These are phyloP conservation scores for Sebastes iracundus DNA, from an alignment of 2,797 vertebrate species.

Conservation along the genomic window DNA sequence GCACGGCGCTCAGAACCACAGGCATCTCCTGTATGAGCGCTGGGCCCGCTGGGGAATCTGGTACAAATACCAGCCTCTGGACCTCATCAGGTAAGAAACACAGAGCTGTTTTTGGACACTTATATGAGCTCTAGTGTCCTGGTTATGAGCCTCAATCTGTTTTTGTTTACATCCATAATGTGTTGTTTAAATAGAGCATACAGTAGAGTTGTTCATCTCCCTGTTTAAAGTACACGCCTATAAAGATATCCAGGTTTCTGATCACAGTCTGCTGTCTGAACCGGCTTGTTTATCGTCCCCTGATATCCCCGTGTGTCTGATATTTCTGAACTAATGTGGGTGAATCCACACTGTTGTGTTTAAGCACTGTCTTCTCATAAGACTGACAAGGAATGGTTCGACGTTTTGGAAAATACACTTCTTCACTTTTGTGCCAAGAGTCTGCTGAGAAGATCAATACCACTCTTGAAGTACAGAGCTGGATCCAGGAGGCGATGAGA, in stretches of 20 bases:
- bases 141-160: neutral
- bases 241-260: neutral
- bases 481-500: neutral
- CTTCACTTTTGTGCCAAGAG: neutral
- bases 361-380: neutral
- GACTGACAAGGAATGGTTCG: neutral
- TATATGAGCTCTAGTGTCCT: neutral
- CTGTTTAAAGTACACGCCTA: neutral
- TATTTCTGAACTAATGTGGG: slow-evolving; percentile 9
- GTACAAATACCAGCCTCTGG: slow-evolving; percentile 99
- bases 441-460: slow-evolving; percentile 2
- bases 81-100: slow-evolving; percentile 93
- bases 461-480: neutral
- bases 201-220: neutral
- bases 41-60: slow-evolving; percentile 99
- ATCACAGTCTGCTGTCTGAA: neutral
- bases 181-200: slow-evolving; percentile 6
- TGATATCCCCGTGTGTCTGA: neutral
- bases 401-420: slow-evolving; percentile 7
- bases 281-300: neutral
- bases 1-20: slow-evolving; percentile 95
- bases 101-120: neutral
- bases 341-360: neutral
- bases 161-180: neutral
- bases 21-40: slow-evolving; percentile 96